A percentile compares a stretch with the other conserved stretches of the same genome.
Conservation (phyloP, 2,888 invertebrate species). For the Cabera pusaria region DNA sequence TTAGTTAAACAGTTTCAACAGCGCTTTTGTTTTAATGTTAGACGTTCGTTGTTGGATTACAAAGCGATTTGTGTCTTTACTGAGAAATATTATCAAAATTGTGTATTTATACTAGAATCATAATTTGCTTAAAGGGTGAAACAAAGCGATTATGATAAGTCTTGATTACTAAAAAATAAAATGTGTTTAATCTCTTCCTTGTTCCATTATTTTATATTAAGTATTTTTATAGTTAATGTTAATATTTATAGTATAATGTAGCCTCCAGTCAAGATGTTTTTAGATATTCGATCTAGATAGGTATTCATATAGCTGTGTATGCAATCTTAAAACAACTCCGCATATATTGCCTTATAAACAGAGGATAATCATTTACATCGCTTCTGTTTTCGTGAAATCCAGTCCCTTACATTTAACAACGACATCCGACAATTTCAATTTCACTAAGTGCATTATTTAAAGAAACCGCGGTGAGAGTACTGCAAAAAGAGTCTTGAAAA, state of each 20-base stretch:
- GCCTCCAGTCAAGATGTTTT: no score
- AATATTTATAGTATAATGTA: no score
- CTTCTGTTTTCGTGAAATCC: not conserved
- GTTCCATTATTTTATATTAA: no score
- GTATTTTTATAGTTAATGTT: no score
- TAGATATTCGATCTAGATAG: no score
- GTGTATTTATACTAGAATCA: constrained; percentile 26
- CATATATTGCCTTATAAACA: no score
- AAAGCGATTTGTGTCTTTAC: constrained; percentile 35
- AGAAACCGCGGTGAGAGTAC: constrained; percentile 43
- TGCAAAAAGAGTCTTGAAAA: constrained; percentile 57
- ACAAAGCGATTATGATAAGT: no score
- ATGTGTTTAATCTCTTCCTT: no score
- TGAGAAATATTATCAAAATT: constrained; percentile 34
- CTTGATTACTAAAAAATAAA: no score
- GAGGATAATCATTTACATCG: no score
- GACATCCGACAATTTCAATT: constrained; percentile 55
- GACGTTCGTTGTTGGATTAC: constrained; percentile 51
- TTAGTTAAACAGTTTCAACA: constrained; percentile 68
- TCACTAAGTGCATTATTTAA: constrained; percentile 65
- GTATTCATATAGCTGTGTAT: no score
- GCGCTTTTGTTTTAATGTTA: constrained; percentile 63
- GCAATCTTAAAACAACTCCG: no score
- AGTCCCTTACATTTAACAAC: constrained; percentile 34
- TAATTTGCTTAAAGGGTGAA: not conserved